phyloP scores from a whole-genome alignment of 2,888 invertebrate species.

The Agrilus cyanescens region DNA sequence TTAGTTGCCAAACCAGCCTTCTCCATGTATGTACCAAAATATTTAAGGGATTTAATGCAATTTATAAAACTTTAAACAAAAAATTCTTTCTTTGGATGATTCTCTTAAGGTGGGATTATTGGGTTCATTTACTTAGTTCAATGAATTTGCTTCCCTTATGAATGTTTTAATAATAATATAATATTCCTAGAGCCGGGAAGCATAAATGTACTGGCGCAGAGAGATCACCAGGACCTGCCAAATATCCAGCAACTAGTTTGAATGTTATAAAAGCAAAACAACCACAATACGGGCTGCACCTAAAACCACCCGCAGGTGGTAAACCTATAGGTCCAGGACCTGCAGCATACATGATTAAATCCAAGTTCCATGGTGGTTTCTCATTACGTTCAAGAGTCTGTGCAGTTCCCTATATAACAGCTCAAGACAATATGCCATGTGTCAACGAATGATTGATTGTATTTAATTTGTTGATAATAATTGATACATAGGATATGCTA shows the following conservation, averaged over 20 bases:
- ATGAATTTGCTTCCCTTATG: too few species aligned
- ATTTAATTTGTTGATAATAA: too few species aligned
- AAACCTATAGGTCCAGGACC: constrained; percentile 40
- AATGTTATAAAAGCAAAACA: constrained; percentile 25
- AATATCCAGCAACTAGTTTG: constrained; percentile 24
- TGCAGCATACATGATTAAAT: constrained; percentile 41
- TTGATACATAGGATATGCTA: too few species aligned
- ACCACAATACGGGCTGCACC: constrained; percentile 28
- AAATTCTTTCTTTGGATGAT: too few species aligned
- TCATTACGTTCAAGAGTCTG: constrained; percentile 51
- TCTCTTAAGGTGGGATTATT: too few species aligned
- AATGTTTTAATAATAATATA: too few species aligned
- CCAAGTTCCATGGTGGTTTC: constrained; percentile 40
- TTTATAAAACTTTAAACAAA: too few species aligned
- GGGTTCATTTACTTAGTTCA: too few species aligned
- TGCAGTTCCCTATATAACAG: constrained; percentile 45
- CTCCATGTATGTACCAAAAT: constrained; percentile 34
- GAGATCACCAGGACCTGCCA: constrained; percentile 37
- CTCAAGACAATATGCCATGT: constrained; percentile 45
- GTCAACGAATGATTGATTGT: not conserved
- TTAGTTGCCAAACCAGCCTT: constrained; percentile 38
- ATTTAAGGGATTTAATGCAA: too few species aligned
- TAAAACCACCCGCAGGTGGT: constrained; percentile 16
- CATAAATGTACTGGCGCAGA: not conserved
- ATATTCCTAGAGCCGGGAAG: not conserved